Evolutionary conservation across 2,888 invertebrate genomes (phyloP).

Genomic region (Aleiodes leptofemur): DNA sequence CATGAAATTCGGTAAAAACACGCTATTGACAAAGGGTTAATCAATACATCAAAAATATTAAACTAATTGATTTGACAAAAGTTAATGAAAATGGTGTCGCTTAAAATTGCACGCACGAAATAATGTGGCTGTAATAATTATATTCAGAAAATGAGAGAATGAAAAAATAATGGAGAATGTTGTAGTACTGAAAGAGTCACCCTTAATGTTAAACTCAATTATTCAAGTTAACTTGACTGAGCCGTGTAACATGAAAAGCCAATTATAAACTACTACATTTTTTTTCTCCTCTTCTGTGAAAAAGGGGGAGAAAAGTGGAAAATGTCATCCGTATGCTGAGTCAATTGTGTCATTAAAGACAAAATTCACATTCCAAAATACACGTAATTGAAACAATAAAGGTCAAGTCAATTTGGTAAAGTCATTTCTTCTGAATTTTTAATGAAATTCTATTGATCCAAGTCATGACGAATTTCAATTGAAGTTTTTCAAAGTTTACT

Average conservation of each 20-base stretch:
- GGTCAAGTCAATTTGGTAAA: no score
- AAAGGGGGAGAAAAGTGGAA: not conserved
- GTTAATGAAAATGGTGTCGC: slow-evolving; percentile 16
- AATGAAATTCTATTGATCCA: no score
- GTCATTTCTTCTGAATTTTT: no score
- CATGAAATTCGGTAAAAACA: no score
- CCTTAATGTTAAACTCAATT: slow-evolving; percentile 21
- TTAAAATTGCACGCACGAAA: slow-evolving; percentile 23
- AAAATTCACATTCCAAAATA: slow-evolving; percentile 3
- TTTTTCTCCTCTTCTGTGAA: not conserved
- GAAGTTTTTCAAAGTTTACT: no score
- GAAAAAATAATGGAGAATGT: slow-evolving; percentile 18
- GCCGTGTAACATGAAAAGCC: not conserved
- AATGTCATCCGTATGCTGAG: not conserved
- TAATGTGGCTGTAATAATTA: slow-evolving; percentile 21
- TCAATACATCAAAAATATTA: not conserved
- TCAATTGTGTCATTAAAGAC: not conserved
- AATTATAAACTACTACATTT: slow-evolving; percentile 8
- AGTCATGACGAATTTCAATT: no score
- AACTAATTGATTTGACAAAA: slow-evolving; percentile 18
- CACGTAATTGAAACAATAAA: no score
- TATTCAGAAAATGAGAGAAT: not conserved
- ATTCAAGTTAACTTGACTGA: slow-evolving; percentile 23
- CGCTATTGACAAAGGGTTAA: not conserved
- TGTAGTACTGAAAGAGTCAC: slow-evolving; percentile 7